phyloP scores from a whole-genome alignment of 2,888 invertebrate genomes.

The Nysson spinosus region DNA sequence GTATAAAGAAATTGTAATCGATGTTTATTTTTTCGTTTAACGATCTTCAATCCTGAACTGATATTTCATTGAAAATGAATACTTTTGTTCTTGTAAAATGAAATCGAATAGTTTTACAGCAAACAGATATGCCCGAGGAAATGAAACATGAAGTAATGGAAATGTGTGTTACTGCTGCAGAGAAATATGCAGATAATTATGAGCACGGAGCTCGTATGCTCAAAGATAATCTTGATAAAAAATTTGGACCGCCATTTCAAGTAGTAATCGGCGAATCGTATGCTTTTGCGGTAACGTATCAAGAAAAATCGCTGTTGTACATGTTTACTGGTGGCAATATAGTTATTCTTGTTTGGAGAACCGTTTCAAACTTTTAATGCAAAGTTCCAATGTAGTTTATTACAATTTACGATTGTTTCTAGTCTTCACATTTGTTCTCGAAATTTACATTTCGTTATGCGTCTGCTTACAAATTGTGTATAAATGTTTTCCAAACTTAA shows the following conservation, averaged over 20 bases:
- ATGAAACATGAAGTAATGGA: constrained; percentile 94
- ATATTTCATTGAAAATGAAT: neutral
- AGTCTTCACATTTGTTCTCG: too few relatives aligned
- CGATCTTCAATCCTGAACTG: neutral
- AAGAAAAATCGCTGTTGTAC: constrained; percentile 91
- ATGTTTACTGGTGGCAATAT: constrained; percentile 95
- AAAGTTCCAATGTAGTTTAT: neutral
- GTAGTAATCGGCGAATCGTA: constrained; percentile 98
- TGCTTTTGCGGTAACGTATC: constrained; percentile 95
- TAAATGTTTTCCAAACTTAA: too few relatives aligned
- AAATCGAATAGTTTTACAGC: constrained; percentile 11
- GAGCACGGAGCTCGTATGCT: constrained; percentile 95
- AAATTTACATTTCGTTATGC: too few relatives aligned
- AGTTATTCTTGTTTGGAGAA: constrained; percentile 79
- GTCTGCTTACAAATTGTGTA: too few relatives aligned
- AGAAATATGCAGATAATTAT: constrained; percentile 89
- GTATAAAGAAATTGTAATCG: neutral
- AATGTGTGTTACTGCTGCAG: constrained; percentile 94
- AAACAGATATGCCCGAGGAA: constrained; percentile 92
- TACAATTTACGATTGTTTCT: too few relatives aligned
- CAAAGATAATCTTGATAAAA: constrained; percentile 97
- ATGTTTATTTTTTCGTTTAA: neutral
- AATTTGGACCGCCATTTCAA: constrained; percentile 88
- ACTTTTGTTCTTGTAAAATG: neutral
- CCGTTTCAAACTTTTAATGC: constrained; percentile 54